phyloP scores from a whole-genome alignment of 2,797 vertebrate genomes.

The Discoglossus pictus region DNA sequence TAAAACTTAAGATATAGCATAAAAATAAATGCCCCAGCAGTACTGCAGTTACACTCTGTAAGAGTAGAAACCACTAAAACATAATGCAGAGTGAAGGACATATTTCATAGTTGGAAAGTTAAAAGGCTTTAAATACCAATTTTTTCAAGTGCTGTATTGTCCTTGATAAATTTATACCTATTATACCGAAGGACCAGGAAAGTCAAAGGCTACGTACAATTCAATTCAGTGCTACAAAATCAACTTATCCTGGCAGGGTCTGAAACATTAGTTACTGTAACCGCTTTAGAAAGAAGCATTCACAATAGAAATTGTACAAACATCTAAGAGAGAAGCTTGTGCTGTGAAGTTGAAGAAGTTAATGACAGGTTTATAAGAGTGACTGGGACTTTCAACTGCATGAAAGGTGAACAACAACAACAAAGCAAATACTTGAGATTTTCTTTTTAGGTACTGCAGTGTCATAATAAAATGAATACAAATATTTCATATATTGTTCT shows the following conservation, averaged over 20 bases:
- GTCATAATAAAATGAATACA: slow-evolving; percentile 9
- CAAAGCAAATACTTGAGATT: slow-evolving; percentile 7
- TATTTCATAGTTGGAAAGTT: too few relatives aligned
- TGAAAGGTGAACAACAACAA: slow-evolving; percentile 4
- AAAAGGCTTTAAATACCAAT: too few relatives aligned
- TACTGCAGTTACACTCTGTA: too few relatives aligned
- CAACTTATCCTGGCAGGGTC: not conserved
- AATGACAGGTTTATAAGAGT: slow-evolving; percentile 12
- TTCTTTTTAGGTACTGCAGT: slow-evolving; percentile 5
- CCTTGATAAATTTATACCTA: too few relatives aligned
- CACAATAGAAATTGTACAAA: not conserved
- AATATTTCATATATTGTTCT: too few relatives aligned
- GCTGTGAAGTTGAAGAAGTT: slow-evolving; percentile 13
- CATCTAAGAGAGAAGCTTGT: not conserved
- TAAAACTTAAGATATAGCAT: too few relatives aligned
- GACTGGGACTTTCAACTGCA: slow-evolving; percentile 2
- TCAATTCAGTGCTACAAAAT: not conserved
- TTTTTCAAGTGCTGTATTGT: too few relatives aligned
- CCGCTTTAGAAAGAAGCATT: slow-evolving; percentile 2
- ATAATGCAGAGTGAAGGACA: too few relatives aligned
- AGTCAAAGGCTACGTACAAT: not conserved
- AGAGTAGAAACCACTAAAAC: too few relatives aligned
- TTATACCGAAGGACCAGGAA: too few relatives aligned
- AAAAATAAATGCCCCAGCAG: too few relatives aligned
- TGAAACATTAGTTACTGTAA: not conserved